Base-by-base conservation (phyloP, 2,888 invertebrate species). In the Meiosimyza platycephala region DNA sequence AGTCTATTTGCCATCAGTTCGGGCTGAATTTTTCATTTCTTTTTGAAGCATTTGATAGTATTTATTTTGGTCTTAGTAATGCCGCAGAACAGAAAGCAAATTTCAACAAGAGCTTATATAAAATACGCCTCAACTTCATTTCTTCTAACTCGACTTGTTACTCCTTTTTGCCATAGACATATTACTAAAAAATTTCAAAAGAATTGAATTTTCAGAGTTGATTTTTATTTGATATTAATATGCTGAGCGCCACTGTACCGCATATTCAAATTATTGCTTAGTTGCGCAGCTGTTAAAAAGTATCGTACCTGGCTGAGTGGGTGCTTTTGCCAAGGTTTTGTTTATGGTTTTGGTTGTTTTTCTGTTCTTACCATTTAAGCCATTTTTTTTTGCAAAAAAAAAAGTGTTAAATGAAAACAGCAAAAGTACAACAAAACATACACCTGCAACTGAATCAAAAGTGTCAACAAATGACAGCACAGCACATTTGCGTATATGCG, bases 181-280 rank as follows among this genome's bases (percentile, higher is more conserved):
- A 55, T 12, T n/a, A 13, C 6, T n/a, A 55, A 55, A n/a, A 55
- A 55, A 18, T 11, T 55, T 15, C 50, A 51, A 71, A 71, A 52
- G 6, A 40, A 6, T 7, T 7, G 7, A 40, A 1, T 40, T 40
- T 7, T 2, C 40, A 9, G 3, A 9, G 9, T 0, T 40, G 9
- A 40, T 40, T 40, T 40, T 9, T 28, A 28, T 28, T 28, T 2
- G 28, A 28, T 28, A 28, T 28, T 28, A 28, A 4, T 28, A 28
- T 28, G 28, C 28, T 3, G 28, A 28, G 9, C 40, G 1, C 16
- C 55, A 55, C 16, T 64, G 64, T 65, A 70, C 7, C 28, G 57
- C 65, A 55, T 74, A 74, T 72, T 75, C 66, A 66, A 75, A 72
- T 71, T 60, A 67, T 66, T 33, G 47, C 40, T 48, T 51, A 64